Conservation (phyloP, 2,797 vertebrate genomes). For the Lepidocolaptes lacrymiger region DNA sequence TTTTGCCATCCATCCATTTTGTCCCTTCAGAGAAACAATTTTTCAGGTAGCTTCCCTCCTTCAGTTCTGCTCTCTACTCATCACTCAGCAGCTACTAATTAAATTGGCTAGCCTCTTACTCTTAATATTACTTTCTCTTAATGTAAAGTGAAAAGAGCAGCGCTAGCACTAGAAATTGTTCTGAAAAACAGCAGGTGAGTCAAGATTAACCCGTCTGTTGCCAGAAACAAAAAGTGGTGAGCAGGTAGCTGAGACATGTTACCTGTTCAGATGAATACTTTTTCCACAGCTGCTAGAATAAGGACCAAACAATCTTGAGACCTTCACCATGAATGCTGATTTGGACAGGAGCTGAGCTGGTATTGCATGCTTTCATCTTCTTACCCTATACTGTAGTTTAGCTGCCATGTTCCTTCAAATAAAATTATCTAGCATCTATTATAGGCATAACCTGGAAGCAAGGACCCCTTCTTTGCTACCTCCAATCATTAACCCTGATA, state of each 20-base stretch:
- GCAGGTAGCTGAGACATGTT: background rate
- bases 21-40: background rate
- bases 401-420: background rate
- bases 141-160: background rate
- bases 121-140: background rate
- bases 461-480: background rate
- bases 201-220: background rate
- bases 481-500: background rate
- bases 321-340: background rate
- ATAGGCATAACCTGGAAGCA: background rate
- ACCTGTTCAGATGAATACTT: background rate
- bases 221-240: background rate
- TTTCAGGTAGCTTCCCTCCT: background rate
- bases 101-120: background rate
- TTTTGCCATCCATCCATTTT: background rate
- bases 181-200: background rate
- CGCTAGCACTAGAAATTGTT: background rate
- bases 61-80: background rate
- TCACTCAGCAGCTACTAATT: constrained; percentile 1
- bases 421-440: background rate
- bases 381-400: background rate
- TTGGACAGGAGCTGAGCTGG: background rate
- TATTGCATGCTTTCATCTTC: background rate
- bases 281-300: background rate
- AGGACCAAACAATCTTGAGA: background rate